Percentiles rank a stretch among this genome's conserved stretches.
Evolutionary conservation across 2,888 invertebrate genomes (phyloP).

Genomic region (Cheilosia grossa): DNA sequence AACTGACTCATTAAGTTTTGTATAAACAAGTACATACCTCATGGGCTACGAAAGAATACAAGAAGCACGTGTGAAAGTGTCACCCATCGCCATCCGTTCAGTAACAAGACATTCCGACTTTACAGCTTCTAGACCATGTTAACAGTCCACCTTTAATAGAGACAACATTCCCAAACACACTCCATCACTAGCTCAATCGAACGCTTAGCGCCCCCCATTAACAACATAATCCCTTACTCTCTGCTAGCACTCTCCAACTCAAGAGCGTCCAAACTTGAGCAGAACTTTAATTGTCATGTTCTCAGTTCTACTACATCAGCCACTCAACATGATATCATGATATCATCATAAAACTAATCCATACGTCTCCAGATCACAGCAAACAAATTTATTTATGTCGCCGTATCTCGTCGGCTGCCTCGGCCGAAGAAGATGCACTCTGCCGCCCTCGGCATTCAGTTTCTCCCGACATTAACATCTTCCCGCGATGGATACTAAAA

Average conservation of each 20-base stretch:
- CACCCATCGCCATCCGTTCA: no score
- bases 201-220: conserved; percentile 19
- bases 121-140: no score
- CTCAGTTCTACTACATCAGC: conserved; percentile 43
- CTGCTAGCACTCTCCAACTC: not conserved
- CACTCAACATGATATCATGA: conserved; percentile 43
- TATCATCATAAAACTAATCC: conserved; percentile 50
- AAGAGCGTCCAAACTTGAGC: no score
- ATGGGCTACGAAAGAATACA: no score
- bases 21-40: no score
- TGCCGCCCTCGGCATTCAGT: conserved; percentile 21
- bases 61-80: no score
- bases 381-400: conserved; percentile 44
- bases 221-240: conserved; percentile 12
- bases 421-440: conserved; percentile 29
- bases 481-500: conserved; percentile 42
- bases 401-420: not conserved
- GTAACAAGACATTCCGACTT: no score
- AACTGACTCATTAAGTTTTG: no score
- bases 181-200: not conserved
- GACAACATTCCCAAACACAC: no score
- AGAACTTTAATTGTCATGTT: conserved; percentile 35
- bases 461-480: conserved; percentile 15
- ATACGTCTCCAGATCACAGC: conserved; percentile 29
- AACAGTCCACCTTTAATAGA: no score